phyloP scores from a whole-genome alignment of 2,797 vertebrate genomes.

The Okamejei kenojei region DNA sequence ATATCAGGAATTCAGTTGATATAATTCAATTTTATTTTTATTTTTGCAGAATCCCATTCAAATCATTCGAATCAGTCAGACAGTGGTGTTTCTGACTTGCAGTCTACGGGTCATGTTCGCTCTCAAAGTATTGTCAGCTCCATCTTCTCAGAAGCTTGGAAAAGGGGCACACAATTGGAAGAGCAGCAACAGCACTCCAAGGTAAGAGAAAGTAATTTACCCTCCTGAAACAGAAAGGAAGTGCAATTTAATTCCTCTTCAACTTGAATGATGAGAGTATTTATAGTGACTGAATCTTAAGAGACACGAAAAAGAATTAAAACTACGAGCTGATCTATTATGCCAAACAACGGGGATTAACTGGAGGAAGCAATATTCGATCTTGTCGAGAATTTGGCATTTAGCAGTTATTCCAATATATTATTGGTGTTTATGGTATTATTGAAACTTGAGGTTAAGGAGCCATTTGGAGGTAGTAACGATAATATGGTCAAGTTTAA shows the following conservation, averaged over 20 bases:
- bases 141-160: slow-evolving; percentile 97
- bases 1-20: background rate
- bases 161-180: slow-evolving; percentile 91
- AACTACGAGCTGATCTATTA: background rate
- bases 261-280: background rate
- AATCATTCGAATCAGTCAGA: slow-evolving; percentile 85
- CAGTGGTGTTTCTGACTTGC: slow-evolving; percentile 88
- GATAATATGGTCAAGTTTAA: no score
- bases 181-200: slow-evolving; percentile 51
- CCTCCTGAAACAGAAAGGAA: background rate
- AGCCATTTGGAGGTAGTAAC: no score
- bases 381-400: background rate
- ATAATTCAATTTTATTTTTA: slow-evolving; percentile 5
- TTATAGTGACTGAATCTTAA: background rate
- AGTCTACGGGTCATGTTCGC: slow-evolving; percentile 74
- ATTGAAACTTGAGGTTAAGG: no score
- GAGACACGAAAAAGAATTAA: background rate
- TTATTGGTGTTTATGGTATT: no score
- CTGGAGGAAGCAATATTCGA: background rate
- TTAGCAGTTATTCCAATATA: background rate
- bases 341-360: background rate
- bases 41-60: slow-evolving; percentile 69
- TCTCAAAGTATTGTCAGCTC: slow-evolving; percentile 95
- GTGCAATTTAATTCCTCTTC: background rate
- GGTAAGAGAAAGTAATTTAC: background rate